Evolutionary conservation across 1,140 invertebrate genomes (phyloP), one percentile per base, ranked within the genome.

Genomic region (Solen grandis): DNA sequence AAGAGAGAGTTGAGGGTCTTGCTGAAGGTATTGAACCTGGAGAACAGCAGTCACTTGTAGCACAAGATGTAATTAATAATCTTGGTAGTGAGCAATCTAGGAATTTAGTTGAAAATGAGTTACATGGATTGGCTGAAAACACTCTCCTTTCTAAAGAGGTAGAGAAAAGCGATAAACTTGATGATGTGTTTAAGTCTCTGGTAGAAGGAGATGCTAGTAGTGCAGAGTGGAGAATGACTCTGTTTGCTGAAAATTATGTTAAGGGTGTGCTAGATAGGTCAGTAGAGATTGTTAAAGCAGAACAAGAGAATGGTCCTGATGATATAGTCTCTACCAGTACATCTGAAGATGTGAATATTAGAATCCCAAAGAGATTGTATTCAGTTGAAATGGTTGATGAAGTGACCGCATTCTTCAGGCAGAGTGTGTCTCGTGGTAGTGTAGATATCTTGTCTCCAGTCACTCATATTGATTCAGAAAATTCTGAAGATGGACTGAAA

Each of bases 201-300:
- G 19, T 46, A 10, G 41, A 46, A 19, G 19, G 41, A 10, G 41
- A 46, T 10, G 19, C 19, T 46, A n/a, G n/a, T n/a, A n/a, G n/a
- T n/a, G 41, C 8, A 46, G 75, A 78, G 25, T 10, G 29, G 31
- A 36, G 25, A 29, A 76, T 76, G 41, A 54, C 55, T 38, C 25
- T 27, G 13, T 78, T 78, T 78, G 75, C 65, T 46, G 57, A 57
- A 69, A 46, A 38, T 59, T 78, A 78, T 78, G 63, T 78, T 41
- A 68, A 52, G 31, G 63, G 55, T 69, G 25, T 78, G 13, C 31
- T 78, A 14, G 22, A 57, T 1, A 78, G 35, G 38, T 65, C 74
- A 36, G 29, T 66, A 27, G 62, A 63, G 19, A 29, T 65, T 10
- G n/a, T n/a, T n/a, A n/a, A n/a, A n/a, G 41, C 41, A 10, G 41